Conservation (phyloP, 2,113 vertebrate species). For the Acanthisitta chloris region DNA sequence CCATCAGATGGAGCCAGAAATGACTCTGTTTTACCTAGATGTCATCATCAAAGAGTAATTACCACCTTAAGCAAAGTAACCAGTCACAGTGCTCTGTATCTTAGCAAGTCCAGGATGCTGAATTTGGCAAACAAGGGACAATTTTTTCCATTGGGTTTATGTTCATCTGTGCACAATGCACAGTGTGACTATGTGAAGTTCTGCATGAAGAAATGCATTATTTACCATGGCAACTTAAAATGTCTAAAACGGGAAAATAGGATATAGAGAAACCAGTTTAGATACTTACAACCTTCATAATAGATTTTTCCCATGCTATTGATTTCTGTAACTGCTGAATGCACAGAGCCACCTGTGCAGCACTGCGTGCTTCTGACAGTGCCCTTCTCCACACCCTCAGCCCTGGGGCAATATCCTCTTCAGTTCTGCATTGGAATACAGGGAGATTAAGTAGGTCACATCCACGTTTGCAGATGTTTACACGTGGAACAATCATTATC, state of each 20-base stretch:
- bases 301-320: conserved; percentile 98
- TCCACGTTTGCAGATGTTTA: conserved; percentile 41
- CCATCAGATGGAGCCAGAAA: background rate
- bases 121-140: background rate
- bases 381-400: conserved; percentile 97
- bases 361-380: conserved; percentile 89
- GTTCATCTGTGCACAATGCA: background rate
- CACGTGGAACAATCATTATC: conserved; percentile 76
- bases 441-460: conserved; percentile 71
- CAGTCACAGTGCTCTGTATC: background rate
- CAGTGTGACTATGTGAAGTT: background rate
- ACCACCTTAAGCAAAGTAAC: background rate
- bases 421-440: conserved; percentile 81
- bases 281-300: conserved; percentile 99
- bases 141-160: background rate
- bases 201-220: background rate
- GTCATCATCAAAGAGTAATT: background rate
- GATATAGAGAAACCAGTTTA: conserved; percentile 34
- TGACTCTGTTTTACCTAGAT: background rate
- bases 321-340: conserved; percentile 99
- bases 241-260: background rate
- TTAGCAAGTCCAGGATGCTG: background rate
- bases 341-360: conserved; percentile 96
- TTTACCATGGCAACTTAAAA: background rate
- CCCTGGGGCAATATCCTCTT: conserved; percentile 97